These are phyloP conservation scores for Trichopria drosophilae DNA, from an alignment of 2,888 invertebrate species.

Conservation along the genomic window DNA sequence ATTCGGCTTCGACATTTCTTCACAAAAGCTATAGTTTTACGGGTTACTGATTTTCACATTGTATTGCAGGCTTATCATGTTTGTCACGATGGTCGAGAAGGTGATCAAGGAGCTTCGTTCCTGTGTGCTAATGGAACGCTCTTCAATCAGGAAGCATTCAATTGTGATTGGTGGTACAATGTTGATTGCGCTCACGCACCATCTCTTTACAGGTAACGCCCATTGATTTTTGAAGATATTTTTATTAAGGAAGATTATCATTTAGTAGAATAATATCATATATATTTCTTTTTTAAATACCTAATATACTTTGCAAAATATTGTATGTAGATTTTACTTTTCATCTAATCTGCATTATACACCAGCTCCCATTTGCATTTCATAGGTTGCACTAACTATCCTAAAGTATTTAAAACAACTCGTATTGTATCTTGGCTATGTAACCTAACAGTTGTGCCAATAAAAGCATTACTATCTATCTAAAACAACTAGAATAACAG, in stretches of 20 bases:
- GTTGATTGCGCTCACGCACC: slow-evolving; percentile 80
- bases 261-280: background rate
- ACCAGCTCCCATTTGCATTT: too few species aligned
- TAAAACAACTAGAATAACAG: background rate
- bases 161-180: slow-evolving; percentile 92
- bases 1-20: too few species aligned
- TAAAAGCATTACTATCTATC: too few species aligned
- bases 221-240: background rate
- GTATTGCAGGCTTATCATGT: slow-evolving; percentile 83
- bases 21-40: too few species aligned
- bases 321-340: background rate
- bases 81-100: slow-evolving; percentile 84
- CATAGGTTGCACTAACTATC: too few species aligned
- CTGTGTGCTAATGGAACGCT: slow-evolving; percentile 85
- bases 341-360: too few species aligned
- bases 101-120: slow-evolving; percentile 80
- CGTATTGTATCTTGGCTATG: too few species aligned
- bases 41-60: too few species aligned
- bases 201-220: slow-evolving; percentile 69
- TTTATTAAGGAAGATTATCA: background rate
- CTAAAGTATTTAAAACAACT: too few species aligned
- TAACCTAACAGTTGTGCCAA: too few species aligned
- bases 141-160: slow-evolving; percentile 83
- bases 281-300: background rate
- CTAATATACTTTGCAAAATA: background rate